Conservation (phyloP, 2,113 vertebrate genomes). For the Chroicocephalus ridibundus region DNA sequence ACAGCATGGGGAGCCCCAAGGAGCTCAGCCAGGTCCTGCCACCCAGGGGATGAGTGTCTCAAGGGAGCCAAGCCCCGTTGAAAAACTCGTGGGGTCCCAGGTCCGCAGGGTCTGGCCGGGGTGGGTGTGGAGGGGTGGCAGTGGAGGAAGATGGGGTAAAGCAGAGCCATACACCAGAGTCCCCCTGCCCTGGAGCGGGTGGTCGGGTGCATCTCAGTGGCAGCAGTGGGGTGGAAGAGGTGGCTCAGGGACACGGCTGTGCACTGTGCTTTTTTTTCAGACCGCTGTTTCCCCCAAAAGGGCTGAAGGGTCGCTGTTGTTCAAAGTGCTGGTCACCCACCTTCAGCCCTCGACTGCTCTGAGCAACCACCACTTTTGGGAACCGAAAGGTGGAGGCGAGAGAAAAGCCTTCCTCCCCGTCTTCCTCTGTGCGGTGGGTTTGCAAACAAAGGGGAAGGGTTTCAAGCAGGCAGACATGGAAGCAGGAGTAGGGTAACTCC, state of each 20-base stretch:
- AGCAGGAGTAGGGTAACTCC: background rate
- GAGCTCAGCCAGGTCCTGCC: background rate
- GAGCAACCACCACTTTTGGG: background rate
- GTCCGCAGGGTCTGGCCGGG: background rate
- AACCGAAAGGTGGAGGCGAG: background rate
- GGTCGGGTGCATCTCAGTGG: background rate
- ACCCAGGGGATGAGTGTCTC: background rate
- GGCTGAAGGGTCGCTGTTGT: background rate
- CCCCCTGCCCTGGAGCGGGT: background rate
- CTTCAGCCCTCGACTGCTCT: background rate
- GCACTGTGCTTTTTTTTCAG: background rate
- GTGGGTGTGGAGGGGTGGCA: background rate
- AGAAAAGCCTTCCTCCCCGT: background rate
- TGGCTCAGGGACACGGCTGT: background rate
- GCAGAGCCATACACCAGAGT: background rate
- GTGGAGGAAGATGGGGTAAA: background rate
- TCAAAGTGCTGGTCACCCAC: fast-evolving
- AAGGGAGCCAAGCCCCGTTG: background rate
- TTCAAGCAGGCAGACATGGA: background rate
- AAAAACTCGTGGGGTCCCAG: background rate
- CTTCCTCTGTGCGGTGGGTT: background rate
- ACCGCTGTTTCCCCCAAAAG: background rate
- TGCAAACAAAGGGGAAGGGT: background rate
- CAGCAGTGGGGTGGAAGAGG: background rate
- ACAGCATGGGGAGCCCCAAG: background rate